Conservation (phyloP, 2,113 vertebrate genomes). For the Origma solitaria region DNA sequence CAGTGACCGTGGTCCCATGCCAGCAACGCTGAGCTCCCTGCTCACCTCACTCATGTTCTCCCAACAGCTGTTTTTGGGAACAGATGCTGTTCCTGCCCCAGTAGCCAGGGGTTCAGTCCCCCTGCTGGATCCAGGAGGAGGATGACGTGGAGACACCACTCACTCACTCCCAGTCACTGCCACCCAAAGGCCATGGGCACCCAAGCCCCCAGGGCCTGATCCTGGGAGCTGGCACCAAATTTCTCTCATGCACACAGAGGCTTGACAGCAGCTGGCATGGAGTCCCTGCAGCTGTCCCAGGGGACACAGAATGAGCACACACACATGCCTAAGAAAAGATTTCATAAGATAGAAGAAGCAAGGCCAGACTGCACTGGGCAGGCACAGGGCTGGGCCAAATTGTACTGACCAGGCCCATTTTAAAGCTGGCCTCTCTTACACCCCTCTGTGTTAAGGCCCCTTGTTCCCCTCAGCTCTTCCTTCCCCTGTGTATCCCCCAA, state of each 20-base stretch:
- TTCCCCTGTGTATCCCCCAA: background rate
- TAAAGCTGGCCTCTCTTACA: background rate
- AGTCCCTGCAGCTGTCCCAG: background rate
- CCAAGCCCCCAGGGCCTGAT: background rate
- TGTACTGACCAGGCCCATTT: background rate
- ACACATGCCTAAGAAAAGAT: background rate
- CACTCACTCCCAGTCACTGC: background rate
- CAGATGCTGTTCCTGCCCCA: background rate
- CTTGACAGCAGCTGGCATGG: background rate
- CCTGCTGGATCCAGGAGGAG: background rate
- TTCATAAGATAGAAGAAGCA: no score
- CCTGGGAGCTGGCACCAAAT: background rate
- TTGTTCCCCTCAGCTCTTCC: background rate
- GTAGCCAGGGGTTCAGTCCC: background rate
- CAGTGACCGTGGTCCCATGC: background rate
- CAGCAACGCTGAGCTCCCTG: background rate
- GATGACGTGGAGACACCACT: background rate
- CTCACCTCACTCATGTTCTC: background rate
- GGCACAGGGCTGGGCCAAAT: background rate
- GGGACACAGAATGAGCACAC: background rate
- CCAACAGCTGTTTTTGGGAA: background rate
- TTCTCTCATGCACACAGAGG: background rate
- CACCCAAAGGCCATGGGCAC: background rate
- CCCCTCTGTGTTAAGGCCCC: background rate
- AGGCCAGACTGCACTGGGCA: background rate